Evolutionary conservation across 2,888 invertebrate species (phyloP).

Genomic region (Corythucha ciliata): DNA sequence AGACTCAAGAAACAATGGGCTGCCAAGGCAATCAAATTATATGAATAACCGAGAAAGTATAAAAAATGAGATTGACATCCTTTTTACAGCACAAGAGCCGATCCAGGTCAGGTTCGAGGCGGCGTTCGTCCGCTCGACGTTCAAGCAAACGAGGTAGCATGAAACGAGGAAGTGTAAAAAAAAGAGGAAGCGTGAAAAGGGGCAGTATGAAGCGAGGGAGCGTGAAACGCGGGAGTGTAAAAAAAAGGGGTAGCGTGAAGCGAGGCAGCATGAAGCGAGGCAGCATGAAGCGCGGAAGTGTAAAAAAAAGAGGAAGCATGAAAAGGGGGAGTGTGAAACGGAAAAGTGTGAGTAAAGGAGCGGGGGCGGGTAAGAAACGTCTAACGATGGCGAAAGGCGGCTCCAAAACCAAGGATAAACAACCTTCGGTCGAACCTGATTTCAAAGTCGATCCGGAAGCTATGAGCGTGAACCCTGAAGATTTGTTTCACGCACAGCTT

Average conservation of each 20-base stretch:
- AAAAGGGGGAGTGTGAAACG: background rate
- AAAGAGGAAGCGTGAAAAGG: background rate
- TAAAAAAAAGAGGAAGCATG: background rate
- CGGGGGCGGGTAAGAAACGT: background rate
- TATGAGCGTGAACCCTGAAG: constrained; percentile 4
- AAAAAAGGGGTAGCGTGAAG: no score
- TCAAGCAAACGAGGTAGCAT: no score
- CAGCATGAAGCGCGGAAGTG: background rate
- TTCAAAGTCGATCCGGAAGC: constrained; percentile 9
- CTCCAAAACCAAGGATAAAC: no score
- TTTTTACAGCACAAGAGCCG: no score
- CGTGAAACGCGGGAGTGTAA: background rate
- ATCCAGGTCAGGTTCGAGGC: no score
- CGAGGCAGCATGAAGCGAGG: no score
- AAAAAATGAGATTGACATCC: no score
- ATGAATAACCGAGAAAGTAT: background rate
- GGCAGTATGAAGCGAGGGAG: background rate
- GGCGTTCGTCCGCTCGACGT: no score
- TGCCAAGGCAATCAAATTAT: background rate
- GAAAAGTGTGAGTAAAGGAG: background rate
- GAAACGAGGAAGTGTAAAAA: background rate
- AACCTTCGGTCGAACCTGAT: constrained; percentile 5
- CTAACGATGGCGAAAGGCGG: background rate
- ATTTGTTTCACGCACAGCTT: constrained; percentile 20
- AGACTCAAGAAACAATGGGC: constrained; percentile 10